phyloP scores from a whole-genome alignment of 2,113 vertebrate genomes.

The Pao palembangensis region DNA sequence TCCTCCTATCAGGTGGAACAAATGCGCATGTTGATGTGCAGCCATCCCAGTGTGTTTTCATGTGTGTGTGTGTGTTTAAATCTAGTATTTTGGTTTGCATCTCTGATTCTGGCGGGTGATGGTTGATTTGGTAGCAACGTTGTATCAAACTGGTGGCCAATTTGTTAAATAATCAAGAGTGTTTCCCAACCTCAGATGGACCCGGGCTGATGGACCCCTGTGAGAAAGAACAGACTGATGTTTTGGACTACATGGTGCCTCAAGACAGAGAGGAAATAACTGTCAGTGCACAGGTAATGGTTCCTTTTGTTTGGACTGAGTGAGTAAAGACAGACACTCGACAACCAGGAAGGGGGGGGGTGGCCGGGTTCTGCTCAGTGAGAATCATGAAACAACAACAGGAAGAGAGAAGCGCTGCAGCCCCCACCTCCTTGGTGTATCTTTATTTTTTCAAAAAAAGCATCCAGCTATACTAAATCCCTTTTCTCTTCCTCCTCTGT shows the following conservation, averaged over 20 bases:
- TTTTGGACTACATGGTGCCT: conserved; percentile 63
- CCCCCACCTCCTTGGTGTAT: not conserved
- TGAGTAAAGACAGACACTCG: not conserved
- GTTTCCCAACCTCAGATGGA: conserved; percentile 67
- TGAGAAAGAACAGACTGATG: conserved; percentile 75
- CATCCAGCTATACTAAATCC: not conserved
- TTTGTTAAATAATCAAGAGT: too few relatives aligned
- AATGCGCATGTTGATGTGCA: not conserved
- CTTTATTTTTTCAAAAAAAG: not conserved
- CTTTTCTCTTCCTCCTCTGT: not conserved
- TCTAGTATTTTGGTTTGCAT: too few relatives aligned
- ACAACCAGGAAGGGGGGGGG: too few relatives aligned
- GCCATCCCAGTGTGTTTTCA: too few relatives aligned
- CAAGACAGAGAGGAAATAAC: conserved; percentile 80
- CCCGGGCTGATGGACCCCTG: conserved; percentile 81
- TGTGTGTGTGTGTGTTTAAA: too few relatives aligned
- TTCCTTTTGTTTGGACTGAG: not conserved
- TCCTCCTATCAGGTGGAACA: conserved; percentile 72
- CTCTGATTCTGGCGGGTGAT: too few relatives aligned
- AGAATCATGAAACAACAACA: too few relatives aligned
- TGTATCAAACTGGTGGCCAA: too few relatives aligned
- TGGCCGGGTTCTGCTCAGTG: too few relatives aligned
- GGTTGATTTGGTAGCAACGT: too few relatives aligned
- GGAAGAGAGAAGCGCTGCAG: too few relatives aligned
- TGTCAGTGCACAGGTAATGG: conserved; percentile 72